A percentile compares a stretch with the other conserved stretches of the same genome.
Conservation (phyloP, 2,797 vertebrate genomes). For the Scarus forsteni region DNA sequence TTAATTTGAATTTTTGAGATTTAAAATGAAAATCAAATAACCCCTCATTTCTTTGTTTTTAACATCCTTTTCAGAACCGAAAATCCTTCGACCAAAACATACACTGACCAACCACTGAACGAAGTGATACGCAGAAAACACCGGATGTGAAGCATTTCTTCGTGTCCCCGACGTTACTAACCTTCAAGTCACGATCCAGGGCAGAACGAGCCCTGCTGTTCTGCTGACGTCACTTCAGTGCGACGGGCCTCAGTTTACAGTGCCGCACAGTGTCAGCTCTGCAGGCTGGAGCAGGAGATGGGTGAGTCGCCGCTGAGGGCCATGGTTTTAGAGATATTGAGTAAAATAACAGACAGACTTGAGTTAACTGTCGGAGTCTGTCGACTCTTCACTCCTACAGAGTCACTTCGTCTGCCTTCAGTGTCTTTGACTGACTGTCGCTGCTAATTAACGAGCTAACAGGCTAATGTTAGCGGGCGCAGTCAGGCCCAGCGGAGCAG, state of each 20-base stretch:
- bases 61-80: too few relatives aligned
- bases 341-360: not conserved
- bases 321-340: constrained; percentile 4
- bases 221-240: constrained; percentile 45
- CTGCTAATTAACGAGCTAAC: constrained; percentile 12
- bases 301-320: constrained; percentile 35
- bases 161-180: too few relatives aligned
- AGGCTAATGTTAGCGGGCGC: constrained; percentile 50
- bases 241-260: constrained; percentile 62
- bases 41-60: too few relatives aligned
- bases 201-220: rapidly evolving
- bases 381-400: not conserved
- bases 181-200: constrained; percentile 8
- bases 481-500: constrained; percentile 45
- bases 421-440: not conserved
- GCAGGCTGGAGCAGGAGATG: constrained; percentile 34
- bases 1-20: too few relatives aligned
- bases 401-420: not conserved
- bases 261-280: constrained; percentile 2
- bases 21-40: too few relatives aligned
- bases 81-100: too few relatives aligned
- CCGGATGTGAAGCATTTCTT: too few relatives aligned
- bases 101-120: too few relatives aligned
- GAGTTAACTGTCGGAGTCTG: not conserved
- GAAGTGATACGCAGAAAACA: too few relatives aligned